These are phyloP conservation scores for Linnaemya vulpina DNA, from an alignment of 2,888 invertebrate species.

Conservation along the genomic window DNA sequence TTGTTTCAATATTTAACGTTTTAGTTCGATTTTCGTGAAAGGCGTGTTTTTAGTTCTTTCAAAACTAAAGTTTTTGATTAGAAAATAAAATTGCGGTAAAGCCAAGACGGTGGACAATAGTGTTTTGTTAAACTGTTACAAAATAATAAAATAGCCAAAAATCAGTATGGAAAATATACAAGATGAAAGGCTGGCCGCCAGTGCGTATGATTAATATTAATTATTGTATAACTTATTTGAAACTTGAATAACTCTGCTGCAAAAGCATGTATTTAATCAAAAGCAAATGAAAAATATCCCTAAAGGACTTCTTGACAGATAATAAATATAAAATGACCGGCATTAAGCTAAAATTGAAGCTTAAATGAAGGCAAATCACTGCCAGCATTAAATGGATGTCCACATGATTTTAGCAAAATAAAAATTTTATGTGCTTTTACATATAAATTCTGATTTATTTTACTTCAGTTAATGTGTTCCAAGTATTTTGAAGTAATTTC, in stretches of 20 bases:
- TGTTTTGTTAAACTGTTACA: too few relatives aligned
- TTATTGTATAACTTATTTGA: neutral
- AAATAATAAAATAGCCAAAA: too few relatives aligned
- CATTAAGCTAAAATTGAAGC: neutral
- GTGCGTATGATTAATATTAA: constrained; percentile 6
- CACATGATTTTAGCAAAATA: too few relatives aligned
- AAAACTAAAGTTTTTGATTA: too few relatives aligned
- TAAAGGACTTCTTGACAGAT: neutral
- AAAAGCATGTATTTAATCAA: neutral
- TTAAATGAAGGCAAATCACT: neutral
- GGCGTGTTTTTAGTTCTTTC: too few relatives aligned
- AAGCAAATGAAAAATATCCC: neutral
- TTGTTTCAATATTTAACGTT: too few relatives aligned
- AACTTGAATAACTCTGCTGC: neutral
- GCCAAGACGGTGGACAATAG: too few relatives aligned
- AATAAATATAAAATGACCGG: neutral
- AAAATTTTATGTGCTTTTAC: too few relatives aligned
- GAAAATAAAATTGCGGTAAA: too few relatives aligned
- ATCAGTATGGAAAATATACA: neutral
- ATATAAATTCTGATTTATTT: neutral
- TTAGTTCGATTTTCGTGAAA: too few relatives aligned
- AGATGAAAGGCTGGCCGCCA: neutral
- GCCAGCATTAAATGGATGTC: neutral
- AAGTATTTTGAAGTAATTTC: neutral
- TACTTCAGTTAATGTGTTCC: neutral